Percentiles rank a stretch among this genome's conserved stretches.
These are phyloP conservation scores for Callopanchax toddi DNA, from an alignment of 2,113 vertebrate species.

Conservation along the genomic window DNA sequence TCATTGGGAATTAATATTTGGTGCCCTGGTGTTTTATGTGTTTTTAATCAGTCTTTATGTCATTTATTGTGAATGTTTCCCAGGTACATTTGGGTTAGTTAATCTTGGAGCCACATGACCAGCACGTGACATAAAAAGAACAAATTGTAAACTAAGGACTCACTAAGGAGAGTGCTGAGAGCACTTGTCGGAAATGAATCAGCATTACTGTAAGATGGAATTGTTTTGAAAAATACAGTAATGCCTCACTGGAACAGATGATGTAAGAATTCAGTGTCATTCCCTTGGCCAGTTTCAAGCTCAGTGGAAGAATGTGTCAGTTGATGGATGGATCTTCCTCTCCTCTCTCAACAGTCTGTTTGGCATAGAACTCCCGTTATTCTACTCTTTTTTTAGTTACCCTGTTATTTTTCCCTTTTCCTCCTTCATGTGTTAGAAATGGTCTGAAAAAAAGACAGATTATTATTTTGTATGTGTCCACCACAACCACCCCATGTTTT, in stretches of 20 bases:
- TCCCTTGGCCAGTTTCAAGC: constrained; percentile 54
- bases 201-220: constrained; percentile 35
- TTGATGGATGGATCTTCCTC: constrained; percentile 61
- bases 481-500: not conserved
- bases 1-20: too few relatives aligned
- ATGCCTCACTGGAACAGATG: constrained; percentile 70
- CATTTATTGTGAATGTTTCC: too few relatives aligned
- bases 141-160: too few relatives aligned
- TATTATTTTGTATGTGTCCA: constrained; percentile 15
- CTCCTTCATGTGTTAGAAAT: constrained; percentile 55
- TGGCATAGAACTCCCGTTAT: constrained; percentile 42
- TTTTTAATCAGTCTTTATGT: too few relatives aligned
- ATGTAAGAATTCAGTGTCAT: constrained; percentile 64
- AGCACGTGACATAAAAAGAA: constrained; percentile 18
- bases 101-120: constrained; percentile 6
- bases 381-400: constrained; percentile 40
- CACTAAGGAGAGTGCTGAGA: constrained; percentile 19
- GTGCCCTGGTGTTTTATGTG: too few relatives aligned
- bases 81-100: not conserved
- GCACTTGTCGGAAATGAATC: constrained; percentile 62
- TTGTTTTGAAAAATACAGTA: constrained; percentile 45
- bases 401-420: constrained; percentile 25
- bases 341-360: constrained; percentile 57
- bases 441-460: constrained; percentile 65
- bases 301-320: constrained; percentile 69